Evolutionary conservation across 1,140 invertebrate genomes (phyloP).

Genomic region (Holotrichia oblita): DNA sequence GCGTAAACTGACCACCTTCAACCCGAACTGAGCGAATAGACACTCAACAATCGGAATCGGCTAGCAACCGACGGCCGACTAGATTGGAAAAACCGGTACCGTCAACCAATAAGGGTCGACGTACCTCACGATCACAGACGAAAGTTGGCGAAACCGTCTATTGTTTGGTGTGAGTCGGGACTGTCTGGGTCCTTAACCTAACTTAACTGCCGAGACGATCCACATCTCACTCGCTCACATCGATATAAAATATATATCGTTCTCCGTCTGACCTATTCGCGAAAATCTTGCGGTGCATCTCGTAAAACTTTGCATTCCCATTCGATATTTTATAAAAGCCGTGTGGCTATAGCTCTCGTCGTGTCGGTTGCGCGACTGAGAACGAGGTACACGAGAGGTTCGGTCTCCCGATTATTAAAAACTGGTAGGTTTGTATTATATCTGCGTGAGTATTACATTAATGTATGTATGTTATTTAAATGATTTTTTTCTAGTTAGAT

Average conservation of each 20-base stretch:
- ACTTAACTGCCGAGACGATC: constrained; percentile 58
- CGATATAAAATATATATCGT: neutral
- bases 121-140: constrained; percentile 30
- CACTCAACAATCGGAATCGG: neutral
- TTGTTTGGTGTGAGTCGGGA: constrained; percentile 52
- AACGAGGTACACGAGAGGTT: too few relatives aligned
- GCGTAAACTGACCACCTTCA: constrained; percentile 38
- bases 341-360: too few relatives aligned
- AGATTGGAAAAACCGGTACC: constrained; percentile 40
- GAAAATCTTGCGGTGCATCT: constrained; percentile 30
- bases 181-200: constrained; percentile 62
- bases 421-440: too few relatives aligned
- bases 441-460: too few relatives aligned
- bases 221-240: neutral
- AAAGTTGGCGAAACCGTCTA: constrained; percentile 37
- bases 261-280: neutral
- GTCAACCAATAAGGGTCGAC: constrained; percentile 36
- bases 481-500: too few relatives aligned
- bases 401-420: too few relatives aligned
- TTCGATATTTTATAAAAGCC: too few relatives aligned
- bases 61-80: constrained; percentile 38
- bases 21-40: constrained; percentile 8
- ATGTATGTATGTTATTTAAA: too few relatives aligned
- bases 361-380: too few relatives aligned
- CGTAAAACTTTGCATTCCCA: constrained; percentile 31